Conservation (phyloP, 2,797 vertebrate species). For the Sarcoramphus papa region DNA sequence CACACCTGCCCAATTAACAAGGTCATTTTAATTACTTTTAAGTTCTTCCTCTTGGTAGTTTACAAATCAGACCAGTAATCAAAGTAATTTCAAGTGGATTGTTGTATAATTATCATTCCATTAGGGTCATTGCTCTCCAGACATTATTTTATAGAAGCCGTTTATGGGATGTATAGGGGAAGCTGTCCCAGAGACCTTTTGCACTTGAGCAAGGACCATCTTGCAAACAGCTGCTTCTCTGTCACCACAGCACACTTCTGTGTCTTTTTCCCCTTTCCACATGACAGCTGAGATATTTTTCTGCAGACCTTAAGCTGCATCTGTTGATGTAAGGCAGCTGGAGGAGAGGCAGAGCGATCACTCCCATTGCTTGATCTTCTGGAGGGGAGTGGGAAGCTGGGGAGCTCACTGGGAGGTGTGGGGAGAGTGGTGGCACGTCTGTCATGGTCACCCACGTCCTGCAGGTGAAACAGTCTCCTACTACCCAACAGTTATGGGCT, state of each 20-base stretch:
- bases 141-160: neutral
- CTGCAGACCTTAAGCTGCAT: neutral
- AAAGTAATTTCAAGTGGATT: neutral
- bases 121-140: neutral
- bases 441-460: fast-evolving
- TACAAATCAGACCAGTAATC: neutral
- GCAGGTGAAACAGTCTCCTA: neutral
- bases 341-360: neutral
- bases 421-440: neutral
- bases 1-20: neutral
- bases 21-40: neutral
- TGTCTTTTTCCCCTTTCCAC: neutral
- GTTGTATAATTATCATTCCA: neutral
- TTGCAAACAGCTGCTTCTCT: neutral
- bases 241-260: neutral
- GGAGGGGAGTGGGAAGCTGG: neutral
- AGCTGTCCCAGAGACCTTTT: neutral
- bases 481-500: neutral
- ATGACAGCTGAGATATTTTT: neutral
- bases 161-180: neutral
- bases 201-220: neutral
- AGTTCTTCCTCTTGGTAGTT: neutral
- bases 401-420: neutral
- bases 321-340: neutral
- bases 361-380: neutral